These are phyloP conservation scores for Burhinus bistriatus DNA, from an alignment of 2,113 vertebrate genomes.

Conservation along the genomic window DNA sequence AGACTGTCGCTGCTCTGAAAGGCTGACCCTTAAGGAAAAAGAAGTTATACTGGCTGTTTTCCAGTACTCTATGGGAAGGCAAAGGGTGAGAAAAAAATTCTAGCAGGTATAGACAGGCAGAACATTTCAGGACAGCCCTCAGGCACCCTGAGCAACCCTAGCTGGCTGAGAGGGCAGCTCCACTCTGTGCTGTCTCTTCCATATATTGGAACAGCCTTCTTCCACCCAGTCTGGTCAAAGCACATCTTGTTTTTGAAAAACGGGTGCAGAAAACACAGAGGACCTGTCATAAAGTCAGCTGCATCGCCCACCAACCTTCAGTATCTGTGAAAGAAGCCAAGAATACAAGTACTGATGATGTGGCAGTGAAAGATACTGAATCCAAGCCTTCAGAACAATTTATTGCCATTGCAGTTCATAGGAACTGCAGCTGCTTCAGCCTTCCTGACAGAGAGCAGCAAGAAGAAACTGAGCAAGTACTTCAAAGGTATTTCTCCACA, in stretches of 20 bases:
- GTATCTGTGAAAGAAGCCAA: too few species aligned
- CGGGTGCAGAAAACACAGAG: background rate
- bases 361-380: background rate
- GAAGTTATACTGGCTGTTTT: accelerated
- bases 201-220: background rate
- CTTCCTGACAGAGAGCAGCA: background rate
- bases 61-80: background rate
- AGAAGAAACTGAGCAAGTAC: background rate
- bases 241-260: background rate
- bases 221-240: background rate
- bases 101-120: background rate
- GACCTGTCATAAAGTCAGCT: background rate
- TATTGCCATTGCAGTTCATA: background rate
- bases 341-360: background rate
- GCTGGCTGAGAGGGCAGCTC: background rate
- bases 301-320: background rate
- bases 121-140: background rate
- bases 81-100: background rate
- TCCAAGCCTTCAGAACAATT: too few species aligned
- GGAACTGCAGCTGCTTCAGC: background rate
- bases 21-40: too few species aligned
- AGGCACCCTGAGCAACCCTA: too few species aligned
- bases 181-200: background rate
- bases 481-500: background rate
- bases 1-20: accelerated